Percentiles rank a stretch among this genome's conserved stretches.
phyloP scores from a whole-genome alignment of 2,113 vertebrate genomes.

The Coreoperca whiteheadi region DNA sequence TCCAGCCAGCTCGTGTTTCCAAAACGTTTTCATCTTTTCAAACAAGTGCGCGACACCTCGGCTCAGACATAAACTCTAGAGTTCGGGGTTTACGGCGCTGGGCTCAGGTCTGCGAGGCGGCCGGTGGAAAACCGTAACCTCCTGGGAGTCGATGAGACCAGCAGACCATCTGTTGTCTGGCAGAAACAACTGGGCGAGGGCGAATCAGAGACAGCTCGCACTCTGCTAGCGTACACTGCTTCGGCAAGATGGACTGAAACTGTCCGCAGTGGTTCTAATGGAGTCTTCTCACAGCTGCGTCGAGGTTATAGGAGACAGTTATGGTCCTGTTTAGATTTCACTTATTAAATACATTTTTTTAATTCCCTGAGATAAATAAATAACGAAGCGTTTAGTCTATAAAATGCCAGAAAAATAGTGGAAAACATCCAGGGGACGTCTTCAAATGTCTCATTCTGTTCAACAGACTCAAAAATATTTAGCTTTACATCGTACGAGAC shows the following conservation, averaged over 20 bases:
- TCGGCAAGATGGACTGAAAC: neutral
- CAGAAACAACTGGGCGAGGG: slow-evolving; percentile 1
- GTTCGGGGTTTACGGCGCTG: neutral
- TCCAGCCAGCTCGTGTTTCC: neutral
- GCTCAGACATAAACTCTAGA: slow-evolving; percentile 4
- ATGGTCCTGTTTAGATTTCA: too few relatives aligned
- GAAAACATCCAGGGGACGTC: too few relatives aligned
- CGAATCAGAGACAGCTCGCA: neutral
- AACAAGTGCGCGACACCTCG: neutral
- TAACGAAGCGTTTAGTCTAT: too few relatives aligned
- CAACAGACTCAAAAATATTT: too few relatives aligned
- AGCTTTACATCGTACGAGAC: too few relatives aligned
- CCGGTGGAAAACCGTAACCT: neutral
- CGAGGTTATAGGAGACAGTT: too few relatives aligned
- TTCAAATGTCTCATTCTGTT: too few relatives aligned
- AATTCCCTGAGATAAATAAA: too few relatives aligned
- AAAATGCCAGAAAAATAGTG: too few relatives aligned
- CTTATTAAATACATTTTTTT: too few relatives aligned
- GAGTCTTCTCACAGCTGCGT: too few relatives aligned
- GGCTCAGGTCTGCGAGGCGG: neutral
- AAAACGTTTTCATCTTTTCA: neutral
- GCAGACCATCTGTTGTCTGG: neutral
- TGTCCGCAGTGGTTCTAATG: too few relatives aligned
- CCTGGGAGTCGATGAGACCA: neutral
- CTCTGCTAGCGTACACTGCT: neutral